Conservation (phyloP, 1,140 invertebrate species). For the Bombus balteatus region DNA sequence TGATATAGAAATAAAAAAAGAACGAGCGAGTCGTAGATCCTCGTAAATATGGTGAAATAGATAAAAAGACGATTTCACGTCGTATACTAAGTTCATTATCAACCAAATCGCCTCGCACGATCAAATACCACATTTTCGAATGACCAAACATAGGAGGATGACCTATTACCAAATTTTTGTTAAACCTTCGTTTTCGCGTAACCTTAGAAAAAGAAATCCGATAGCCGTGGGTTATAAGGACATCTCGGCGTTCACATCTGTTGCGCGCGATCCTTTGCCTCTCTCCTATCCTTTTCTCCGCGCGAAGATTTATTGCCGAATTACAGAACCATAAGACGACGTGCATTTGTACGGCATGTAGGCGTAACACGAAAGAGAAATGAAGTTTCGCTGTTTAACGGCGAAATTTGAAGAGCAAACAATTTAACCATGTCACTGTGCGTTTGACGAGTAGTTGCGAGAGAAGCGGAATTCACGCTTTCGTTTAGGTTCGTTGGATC, state of each 20-base stretch:
- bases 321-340: not conserved
- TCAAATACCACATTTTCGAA: not conserved
- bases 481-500: not conserved
- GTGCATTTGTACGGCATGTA: not conserved
- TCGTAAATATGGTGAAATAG: not conserved
- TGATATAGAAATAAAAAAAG: not conserved
- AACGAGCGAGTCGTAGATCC: not conserved
- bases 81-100: not conserved
- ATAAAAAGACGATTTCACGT: not conserved
- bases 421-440: not conserved
- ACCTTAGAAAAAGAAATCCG: constrained; percentile 1
- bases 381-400: not conserved
- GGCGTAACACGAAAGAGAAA: constrained; percentile 9
- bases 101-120: not conserved
- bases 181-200: constrained; percentile 41
- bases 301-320: constrained; percentile 25
- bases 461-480: not conserved
- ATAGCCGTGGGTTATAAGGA: not conserved
- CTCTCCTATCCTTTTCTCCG: not conserved
- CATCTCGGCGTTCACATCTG: not conserved
- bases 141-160: not conserved
- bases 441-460: not conserved
- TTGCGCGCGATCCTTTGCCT: not conserved
- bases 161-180: constrained; percentile 48
- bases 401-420: not conserved